Conservation (phyloP, 2,797 vertebrate species). For the Salarias fasciatus region DNA sequence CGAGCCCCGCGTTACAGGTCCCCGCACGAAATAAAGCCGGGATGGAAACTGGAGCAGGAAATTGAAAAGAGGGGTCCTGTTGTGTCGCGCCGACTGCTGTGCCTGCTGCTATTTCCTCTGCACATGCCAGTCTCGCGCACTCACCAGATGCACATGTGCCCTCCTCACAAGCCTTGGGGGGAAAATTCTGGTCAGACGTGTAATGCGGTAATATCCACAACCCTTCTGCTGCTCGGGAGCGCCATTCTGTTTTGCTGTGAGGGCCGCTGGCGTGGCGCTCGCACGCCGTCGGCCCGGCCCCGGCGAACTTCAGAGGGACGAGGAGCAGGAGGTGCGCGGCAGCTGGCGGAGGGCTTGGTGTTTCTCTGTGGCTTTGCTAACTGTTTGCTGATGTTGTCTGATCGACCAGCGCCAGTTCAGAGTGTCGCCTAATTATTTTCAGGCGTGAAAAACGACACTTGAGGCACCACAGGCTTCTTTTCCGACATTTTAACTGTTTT, state of each 20-base stretch:
- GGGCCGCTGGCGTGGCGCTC: constrained; percentile 26
- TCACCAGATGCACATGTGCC: constrained; percentile 64
- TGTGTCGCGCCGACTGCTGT: constrained; percentile 67
- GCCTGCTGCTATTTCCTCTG: constrained; percentile 69
- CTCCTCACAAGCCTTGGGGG: constrained; percentile 51
- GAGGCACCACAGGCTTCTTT: constrained; percentile 23
- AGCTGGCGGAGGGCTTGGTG: constrained; percentile 66
- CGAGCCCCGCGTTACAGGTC: constrained; percentile 63
- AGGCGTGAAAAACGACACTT: constrained; percentile 32
- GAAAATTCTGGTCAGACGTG: constrained; percentile 54
- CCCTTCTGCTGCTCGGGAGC: constrained; percentile 44
- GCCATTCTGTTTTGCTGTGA: constrained; percentile 50
- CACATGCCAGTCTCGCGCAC: constrained; percentile 58
- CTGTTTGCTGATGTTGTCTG: constrained; percentile 50
- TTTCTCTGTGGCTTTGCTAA: constrained; percentile 40
- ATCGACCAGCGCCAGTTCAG: constrained; percentile 52
- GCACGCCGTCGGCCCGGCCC: constrained; percentile 53
- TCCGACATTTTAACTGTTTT: not conserved
- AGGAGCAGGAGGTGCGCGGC: constrained; percentile 57
- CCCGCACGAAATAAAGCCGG: constrained; percentile 66
- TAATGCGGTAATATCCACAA: constrained; percentile 32
- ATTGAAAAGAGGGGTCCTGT: constrained; percentile 78
- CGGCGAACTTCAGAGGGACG: constrained; percentile 59
- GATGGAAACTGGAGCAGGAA: constrained; percentile 79
- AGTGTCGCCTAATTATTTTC: constrained; percentile 41